Conservation (phyloP, 2,888 invertebrate species). For the Parnassius mnemosyne region DNA sequence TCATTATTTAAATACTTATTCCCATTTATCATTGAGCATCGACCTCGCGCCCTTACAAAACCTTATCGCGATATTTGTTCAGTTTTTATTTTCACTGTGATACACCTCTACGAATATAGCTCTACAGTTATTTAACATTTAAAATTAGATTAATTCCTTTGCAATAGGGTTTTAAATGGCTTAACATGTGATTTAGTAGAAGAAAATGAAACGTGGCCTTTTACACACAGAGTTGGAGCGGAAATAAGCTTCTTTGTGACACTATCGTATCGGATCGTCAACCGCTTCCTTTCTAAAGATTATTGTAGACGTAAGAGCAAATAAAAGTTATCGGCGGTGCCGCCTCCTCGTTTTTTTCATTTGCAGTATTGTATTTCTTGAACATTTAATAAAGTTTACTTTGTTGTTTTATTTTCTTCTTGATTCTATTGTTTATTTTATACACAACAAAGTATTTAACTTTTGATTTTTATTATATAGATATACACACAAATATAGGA, state of each 20-base stretch:
- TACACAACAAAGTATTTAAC: too few species aligned
- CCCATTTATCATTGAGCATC: conserved; percentile 60
- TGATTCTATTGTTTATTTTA: background rate
- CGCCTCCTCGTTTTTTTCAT: conserved; percentile 32
- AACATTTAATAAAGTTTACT: conserved; percentile 9
- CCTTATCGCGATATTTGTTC: conserved; percentile 76
- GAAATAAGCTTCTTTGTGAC: conserved; percentile 79
- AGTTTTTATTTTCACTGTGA: conserved; percentile 76
- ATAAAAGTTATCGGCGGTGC: conserved; percentile 63
- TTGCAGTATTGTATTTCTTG: conserved; percentile 18
- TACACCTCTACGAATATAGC: conserved; percentile 56
- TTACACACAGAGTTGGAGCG: conserved; percentile 63
- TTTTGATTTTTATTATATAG: too few species aligned
- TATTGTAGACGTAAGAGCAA: conserved; percentile 70
- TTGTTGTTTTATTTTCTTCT: conserved; percentile 13
- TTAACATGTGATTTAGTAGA: conserved; percentile 32
- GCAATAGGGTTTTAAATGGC: conserved; percentile 36
- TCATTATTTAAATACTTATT: conserved; percentile 43
- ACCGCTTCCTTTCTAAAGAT: conserved; percentile 75
- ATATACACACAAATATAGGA: too few species aligned
- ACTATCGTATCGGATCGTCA: conserved; percentile 74
- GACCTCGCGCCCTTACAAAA: conserved; percentile 76
- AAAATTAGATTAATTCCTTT: conserved; percentile 24
- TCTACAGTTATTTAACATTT: conserved; percentile 15
- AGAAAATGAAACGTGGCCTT: conserved; percentile 53